Base-by-base conservation (phyloP, 2,797 vertebrate genomes). In the Peromyscus aztecus region DNA sequence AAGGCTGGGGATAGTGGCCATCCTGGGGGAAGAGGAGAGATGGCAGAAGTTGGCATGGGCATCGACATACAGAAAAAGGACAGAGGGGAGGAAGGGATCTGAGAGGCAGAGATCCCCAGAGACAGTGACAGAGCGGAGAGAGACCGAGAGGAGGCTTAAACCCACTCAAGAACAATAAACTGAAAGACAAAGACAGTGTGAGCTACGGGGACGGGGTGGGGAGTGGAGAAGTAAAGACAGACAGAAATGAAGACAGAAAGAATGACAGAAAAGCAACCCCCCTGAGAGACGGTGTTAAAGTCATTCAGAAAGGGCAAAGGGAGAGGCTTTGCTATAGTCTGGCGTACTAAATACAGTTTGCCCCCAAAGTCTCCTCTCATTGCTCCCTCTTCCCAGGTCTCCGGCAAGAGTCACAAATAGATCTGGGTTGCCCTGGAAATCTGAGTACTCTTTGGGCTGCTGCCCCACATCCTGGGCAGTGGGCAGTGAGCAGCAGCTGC, bases 41-140 rank as follows among this genome's bases (percentile, higher is more conserved):
- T 29, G 52, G 73, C 46, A 97, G 63, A 92, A 16, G 71, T 85
- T 97, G 83, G 89, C 67, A 34, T 78, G 49, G 86, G 29, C 5
- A 49, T 29, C 21, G 31, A 76, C 34, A 87, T 87, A 82, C 4
- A 90, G 92, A 91, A 90, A 92, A 97, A 94, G 63, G 37, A 24
- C 34, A 77, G 81, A 37, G 37, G 19, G 92, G 23, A 87, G 24
- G 65, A 37, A 63, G 76, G 34, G 65, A 93, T 61, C 85, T 71
- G 16, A 84, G 59, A 37, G 49, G 65, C 14, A 46, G 59, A 86
- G 84, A 95, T 49, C 65, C 14, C 61, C 31, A 77, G n/a, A 78
- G 37, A 75, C 9, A 65, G 46, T 14, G 29, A 55, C 16, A 83
- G 43, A 63, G 4, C 31, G 61, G 27, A 43, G 43, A 73, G 23